Conservation (phyloP, 1,140 invertebrate genomes). For the Drosophila nigrodunni region DNA sequence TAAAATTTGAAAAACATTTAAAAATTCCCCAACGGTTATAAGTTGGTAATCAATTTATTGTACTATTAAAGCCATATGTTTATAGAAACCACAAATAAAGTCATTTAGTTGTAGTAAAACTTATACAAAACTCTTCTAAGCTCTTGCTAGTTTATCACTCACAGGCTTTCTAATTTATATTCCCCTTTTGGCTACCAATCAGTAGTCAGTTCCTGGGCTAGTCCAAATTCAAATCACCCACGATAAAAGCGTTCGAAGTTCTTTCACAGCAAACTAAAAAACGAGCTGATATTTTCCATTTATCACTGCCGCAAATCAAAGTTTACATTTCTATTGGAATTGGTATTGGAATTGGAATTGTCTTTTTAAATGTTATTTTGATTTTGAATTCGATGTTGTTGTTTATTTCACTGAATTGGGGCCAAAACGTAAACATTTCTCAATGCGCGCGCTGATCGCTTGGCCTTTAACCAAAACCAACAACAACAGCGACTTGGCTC, state of each 20-base stretch:
- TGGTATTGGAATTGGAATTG: slow-evolving; percentile 52
- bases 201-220: slow-evolving; percentile 7
- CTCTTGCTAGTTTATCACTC: neutral
- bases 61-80: too few relatives aligned
- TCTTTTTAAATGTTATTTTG: slow-evolving; percentile 70
- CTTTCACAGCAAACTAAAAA: slow-evolving; percentile 2
- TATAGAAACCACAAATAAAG: too few relatives aligned
- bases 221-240: slow-evolving; percentile 21
- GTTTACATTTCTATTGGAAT: slow-evolving; percentile 71
- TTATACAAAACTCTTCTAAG: neutral
- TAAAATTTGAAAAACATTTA: too few relatives aligned
- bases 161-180: neutral
- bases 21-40: too few relatives aligned
- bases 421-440: slow-evolving; percentile 60
- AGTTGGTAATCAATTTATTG: too few relatives aligned
- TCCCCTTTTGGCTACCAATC: slow-evolving; percentile 17
- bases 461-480: slow-evolving; percentile 53
- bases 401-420: slow-evolving; percentile 13
- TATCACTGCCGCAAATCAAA: slow-evolving; percentile 52
- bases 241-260: slow-evolving; percentile 5
- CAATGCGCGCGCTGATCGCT: slow-evolving; percentile 62
- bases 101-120: neutral
- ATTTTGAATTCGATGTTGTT: slow-evolving; percentile 15
- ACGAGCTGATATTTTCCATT: slow-evolving; percentile 34
- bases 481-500: slow-evolving; percentile 41